phyloP scores from a whole-genome alignment of 2,797 vertebrate genomes.

The Rhadinocentrus ornatus region DNA sequence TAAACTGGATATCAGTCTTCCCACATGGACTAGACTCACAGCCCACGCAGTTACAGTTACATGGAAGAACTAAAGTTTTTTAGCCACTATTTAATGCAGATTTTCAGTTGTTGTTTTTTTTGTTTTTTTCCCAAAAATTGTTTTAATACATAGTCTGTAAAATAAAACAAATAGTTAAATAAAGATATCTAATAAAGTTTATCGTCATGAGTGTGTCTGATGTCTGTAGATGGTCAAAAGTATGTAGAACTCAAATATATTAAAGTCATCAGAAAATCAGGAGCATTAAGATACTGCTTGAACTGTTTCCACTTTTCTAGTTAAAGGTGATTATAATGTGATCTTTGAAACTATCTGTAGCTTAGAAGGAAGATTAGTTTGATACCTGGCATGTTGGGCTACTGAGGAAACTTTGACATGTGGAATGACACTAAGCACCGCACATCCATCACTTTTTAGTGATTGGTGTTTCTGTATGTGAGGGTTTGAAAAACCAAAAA shows the following conservation, averaged over 20 bases:
- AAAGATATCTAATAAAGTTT: not conserved
- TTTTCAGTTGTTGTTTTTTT: not conserved
- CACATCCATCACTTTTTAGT: too few species aligned
- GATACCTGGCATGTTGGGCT: too few species aligned
- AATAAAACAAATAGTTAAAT: slow-evolving; percentile 33
- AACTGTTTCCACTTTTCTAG: not conserved
- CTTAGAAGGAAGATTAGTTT: too few species aligned
- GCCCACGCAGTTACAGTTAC: not conserved
- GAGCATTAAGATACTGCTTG: not conserved
- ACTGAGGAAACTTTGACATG: too few species aligned
- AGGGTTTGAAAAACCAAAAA: too few species aligned
- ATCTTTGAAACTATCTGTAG: too few species aligned
- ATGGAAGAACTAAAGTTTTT: not conserved
- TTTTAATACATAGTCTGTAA: slow-evolving; percentile 1
- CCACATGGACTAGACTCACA: not conserved
- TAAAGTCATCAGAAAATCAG: not conserved
- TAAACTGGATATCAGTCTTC: not conserved
- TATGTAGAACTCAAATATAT: not conserved
- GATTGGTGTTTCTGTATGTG: too few species aligned
- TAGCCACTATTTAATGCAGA: not conserved
- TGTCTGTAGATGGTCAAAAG: not conserved
- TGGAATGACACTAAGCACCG: too few species aligned
- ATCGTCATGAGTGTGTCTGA: not conserved
- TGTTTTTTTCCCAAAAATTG: not conserved
- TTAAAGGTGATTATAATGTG: not conserved